Evolutionary conservation across 2,888 invertebrate species (phyloP).

Genomic region (Hoplodrina blanda): DNA sequence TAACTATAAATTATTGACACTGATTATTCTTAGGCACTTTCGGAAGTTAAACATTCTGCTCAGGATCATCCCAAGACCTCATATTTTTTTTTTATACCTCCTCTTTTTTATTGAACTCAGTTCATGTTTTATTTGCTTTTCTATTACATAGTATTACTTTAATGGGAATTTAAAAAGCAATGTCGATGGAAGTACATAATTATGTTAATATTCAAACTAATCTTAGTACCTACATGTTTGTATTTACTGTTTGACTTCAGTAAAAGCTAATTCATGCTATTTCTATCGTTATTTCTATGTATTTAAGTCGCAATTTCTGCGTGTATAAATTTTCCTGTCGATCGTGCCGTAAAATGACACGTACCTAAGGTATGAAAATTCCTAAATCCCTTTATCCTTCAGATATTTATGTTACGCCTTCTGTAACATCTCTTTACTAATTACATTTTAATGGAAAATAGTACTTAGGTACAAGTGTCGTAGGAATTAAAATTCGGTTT

Average conservation of each 20-base stretch:
- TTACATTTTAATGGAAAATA: slow-evolving; percentile 22
- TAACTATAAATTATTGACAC: slow-evolving; percentile 1
- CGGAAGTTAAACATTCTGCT: not conserved
- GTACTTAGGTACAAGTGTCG: not conserved
- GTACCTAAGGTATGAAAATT: slow-evolving; percentile 53
- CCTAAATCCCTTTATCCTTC: slow-evolving; percentile 49
- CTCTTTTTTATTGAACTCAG: too few relatives aligned
- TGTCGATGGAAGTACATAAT: not conserved
- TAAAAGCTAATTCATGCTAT: slow-evolving; percentile 10
- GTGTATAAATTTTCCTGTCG: slow-evolving; percentile 34
- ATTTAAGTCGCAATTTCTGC: slow-evolving; percentile 18
- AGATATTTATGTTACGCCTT: slow-evolving; percentile 35
- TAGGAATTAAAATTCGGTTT: too few relatives aligned
- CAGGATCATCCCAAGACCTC: not conserved
- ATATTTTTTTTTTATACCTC: too few relatives aligned
- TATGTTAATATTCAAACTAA: not conserved
- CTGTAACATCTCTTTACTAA: slow-evolving; percentile 7
- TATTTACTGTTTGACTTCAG: too few relatives aligned
- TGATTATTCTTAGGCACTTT: slow-evolving; percentile 8
- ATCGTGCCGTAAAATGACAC: slow-evolving; percentile 37
- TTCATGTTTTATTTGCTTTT: not conserved
- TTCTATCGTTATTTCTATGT: slow-evolving; percentile 10
- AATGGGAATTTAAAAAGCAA: not conserved
- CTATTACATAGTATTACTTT: not conserved
- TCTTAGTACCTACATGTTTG: not conserved